These are phyloP conservation scores for Brachypalpus laphriformis DNA, from an alignment of 2,888 invertebrate genomes.

Conservation along the genomic window DNA sequence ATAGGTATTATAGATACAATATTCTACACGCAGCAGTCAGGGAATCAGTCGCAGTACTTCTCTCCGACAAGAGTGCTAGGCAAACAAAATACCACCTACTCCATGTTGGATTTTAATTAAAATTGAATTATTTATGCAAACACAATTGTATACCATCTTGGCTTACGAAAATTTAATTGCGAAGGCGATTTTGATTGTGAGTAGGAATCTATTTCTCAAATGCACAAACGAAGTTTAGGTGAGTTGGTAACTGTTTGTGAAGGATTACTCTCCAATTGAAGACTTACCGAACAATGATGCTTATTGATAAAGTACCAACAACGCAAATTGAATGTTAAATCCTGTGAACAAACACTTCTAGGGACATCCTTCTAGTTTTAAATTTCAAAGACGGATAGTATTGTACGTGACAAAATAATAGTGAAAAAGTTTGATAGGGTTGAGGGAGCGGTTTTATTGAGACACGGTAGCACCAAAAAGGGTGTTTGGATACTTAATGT, in stretches of 20 bases:
- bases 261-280: not conserved
- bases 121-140: conserved; percentile 63
- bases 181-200: conserved; percentile 16
- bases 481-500: too few relatives aligned
- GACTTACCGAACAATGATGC: not conserved
- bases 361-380: not conserved
- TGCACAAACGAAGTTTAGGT: not conserved
- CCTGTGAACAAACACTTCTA: not conserved
- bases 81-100: conserved; percentile 47
- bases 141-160: conserved; percentile 30
- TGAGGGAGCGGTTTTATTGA: not conserved
- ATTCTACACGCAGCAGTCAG: not conserved
- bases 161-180: conserved; percentile 31
- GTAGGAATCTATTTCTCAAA: conserved; percentile 14
- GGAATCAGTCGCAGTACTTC: not conserved
- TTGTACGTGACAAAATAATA: not conserved
- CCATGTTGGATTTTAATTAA: conserved; percentile 56
- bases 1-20: not conserved
- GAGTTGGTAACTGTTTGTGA: not conserved
- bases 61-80: conserved; percentile 28
- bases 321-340: conserved; percentile 12
- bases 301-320: conserved; percentile 8
- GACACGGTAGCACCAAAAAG: too few relatives aligned
- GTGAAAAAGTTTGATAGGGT: not conserved
- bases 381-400: not conserved